Percentiles rank a stretch among this genome's conserved stretches.
Conservation (phyloP, 2,113 vertebrate species). For the Sinocyclocheilus anophthalmus region DNA sequence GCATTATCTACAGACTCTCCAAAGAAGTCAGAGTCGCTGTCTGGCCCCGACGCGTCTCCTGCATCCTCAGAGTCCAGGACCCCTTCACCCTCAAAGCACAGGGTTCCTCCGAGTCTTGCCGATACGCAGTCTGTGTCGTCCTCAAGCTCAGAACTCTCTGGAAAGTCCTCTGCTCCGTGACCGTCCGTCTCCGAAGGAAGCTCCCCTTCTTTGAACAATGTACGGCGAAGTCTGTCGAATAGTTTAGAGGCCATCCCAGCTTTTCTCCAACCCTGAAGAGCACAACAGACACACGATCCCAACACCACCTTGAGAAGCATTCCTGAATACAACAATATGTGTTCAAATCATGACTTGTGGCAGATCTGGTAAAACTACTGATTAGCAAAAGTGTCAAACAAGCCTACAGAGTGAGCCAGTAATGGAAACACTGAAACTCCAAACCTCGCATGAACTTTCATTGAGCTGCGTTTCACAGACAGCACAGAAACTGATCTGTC, state of each 20-base stretch:
- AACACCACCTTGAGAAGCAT: slow-evolving; percentile 7
- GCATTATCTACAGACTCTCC: slow-evolving; percentile 77
- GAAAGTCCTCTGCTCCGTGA: slow-evolving; percentile 69
- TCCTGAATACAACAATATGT: not conserved
- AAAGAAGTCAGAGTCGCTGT: slow-evolving; percentile 81
- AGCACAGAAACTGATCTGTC: slow-evolving; percentile 12
- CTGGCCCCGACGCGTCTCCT: slow-evolving; percentile 65
- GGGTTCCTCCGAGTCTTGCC: slow-evolving; percentile 85
- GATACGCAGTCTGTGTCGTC: slow-evolving; percentile 90
- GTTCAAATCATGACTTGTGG: not conserved
- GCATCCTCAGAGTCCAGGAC: slow-evolving; percentile 64
- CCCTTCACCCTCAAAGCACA: slow-evolving; percentile 82
- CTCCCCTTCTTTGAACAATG: slow-evolving; percentile 74
- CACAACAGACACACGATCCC: not conserved
- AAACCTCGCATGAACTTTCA: slow-evolving; percentile 42
- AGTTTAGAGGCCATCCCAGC: slow-evolving; percentile 77
- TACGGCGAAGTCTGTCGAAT: slow-evolving; percentile 75
- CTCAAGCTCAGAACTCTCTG: slow-evolving; percentile 89
- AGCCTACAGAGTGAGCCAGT: not conserved
- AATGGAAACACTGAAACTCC: slow-evolving; percentile 51
- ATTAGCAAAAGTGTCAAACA: too few species aligned
- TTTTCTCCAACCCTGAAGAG: slow-evolving; percentile 52
- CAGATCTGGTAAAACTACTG: not conserved
- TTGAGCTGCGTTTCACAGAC: slow-evolving; percentile 31
- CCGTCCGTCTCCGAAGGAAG: slow-evolving; percentile 46